These are phyloP conservation scores for Phrynosoma blainvillii DNA, from an alignment of 2,113 vertebrate species.

Conservation along the genomic window DNA sequence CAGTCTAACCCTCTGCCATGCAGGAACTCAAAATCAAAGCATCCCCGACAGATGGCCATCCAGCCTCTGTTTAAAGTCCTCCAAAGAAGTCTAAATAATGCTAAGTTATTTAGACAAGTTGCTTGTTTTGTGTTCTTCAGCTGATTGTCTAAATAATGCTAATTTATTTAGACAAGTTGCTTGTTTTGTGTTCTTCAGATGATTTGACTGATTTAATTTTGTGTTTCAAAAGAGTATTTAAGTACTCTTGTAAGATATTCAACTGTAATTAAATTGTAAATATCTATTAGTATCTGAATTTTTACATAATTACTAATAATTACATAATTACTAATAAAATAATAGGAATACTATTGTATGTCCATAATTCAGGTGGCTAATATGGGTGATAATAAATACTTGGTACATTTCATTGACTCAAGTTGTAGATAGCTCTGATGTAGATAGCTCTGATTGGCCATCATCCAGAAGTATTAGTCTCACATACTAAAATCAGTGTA, in stretches of 20 bases:
- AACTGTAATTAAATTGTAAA: too few species aligned
- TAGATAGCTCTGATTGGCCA: not conserved
- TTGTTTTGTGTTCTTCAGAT: slow-evolving; percentile 17
- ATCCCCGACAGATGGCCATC: too few species aligned
- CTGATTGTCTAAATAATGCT: not conserved
- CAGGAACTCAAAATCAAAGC: too few species aligned
- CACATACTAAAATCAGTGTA: not conserved
- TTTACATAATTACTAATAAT: too few species aligned
- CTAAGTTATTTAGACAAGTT: too few species aligned
- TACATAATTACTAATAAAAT: too few species aligned
- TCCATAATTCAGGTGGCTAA: not conserved
- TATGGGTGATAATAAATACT: not conserved
- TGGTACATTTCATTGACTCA: not conserved
- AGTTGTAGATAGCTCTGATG: not conserved
- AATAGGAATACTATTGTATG: too few species aligned
- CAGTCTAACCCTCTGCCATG: too few species aligned
- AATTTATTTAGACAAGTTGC: not conserved
- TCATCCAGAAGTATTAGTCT: not conserved
- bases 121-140: too few species aligned
- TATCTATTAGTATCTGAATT: not conserved
- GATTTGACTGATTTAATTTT: slow-evolving; percentile 14
- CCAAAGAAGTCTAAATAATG: too few species aligned
- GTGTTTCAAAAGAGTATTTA: slow-evolving; percentile 23
- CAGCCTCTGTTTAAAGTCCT: too few species aligned
- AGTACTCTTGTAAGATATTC: not conserved